These are phyloP conservation scores for Erpetoichthys calabaricus DNA, from an alignment of 2,797 vertebrate species.

Conservation along the genomic window DNA sequence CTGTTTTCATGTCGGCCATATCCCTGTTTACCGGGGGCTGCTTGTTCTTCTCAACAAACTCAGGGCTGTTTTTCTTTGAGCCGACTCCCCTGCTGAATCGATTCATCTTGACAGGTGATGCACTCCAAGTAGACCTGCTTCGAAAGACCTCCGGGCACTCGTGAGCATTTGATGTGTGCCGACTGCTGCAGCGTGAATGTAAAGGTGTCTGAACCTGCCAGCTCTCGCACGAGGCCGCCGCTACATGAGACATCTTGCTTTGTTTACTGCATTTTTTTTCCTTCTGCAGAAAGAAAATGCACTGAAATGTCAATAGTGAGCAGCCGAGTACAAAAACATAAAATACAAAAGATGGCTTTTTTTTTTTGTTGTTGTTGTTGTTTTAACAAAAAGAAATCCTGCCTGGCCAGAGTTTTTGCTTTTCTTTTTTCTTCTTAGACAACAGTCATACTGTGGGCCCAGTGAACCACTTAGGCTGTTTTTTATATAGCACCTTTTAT, in stretches of 20 bases:
- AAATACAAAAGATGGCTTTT: too few relatives aligned
- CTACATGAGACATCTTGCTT: neutral
- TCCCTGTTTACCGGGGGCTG: too few relatives aligned
- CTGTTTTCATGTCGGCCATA: too few relatives aligned
- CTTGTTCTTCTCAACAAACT: conserved; percentile 6
- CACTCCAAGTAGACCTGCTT: conserved; percentile 13
- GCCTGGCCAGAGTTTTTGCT: too few relatives aligned
- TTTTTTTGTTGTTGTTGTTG: too few relatives aligned
- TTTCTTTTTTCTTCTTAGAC: too few relatives aligned
- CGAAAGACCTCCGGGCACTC: conserved; percentile 10
- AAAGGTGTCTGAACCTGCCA: neutral
- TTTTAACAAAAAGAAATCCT: too few relatives aligned
- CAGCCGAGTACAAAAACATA: neutral
- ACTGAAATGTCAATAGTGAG: neutral
- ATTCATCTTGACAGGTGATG: conserved; percentile 25
- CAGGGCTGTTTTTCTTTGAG: conserved; percentile 15
- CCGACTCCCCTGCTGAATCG: conserved; percentile 25
- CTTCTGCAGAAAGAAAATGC: neutral
- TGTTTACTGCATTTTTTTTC: conserved; percentile 8
- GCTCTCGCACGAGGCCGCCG: neutral
- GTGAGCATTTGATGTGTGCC: conserved; percentile 14
- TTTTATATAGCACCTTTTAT: too few relatives aligned
- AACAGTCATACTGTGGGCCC: too few relatives aligned
- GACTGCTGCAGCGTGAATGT: conserved; percentile 1
- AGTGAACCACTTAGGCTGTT: too few relatives aligned